Evolutionary conservation across 2,888 invertebrate species (phyloP).

Genomic region (Melinopterus prodromus): DNA sequence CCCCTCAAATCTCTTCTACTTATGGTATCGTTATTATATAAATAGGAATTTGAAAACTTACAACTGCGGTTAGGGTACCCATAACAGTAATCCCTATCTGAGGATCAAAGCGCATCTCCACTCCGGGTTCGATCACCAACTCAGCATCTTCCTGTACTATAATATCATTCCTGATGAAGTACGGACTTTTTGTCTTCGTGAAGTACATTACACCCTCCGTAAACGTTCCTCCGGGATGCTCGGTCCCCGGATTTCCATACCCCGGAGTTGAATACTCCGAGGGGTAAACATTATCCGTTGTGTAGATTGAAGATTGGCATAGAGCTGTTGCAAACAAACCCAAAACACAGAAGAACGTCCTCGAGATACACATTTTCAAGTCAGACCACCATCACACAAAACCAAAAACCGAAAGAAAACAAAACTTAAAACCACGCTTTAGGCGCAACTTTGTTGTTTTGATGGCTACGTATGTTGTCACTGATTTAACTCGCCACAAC

Average conservation of each 20-base stretch:
- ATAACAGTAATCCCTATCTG: conserved; percentile 93
- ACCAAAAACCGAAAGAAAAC: not conserved
- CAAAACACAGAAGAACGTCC: not conserved
- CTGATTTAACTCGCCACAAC: not conserved
- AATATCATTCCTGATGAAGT: conserved; percentile 80
- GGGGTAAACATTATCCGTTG: not conserved
- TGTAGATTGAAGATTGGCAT: not conserved
- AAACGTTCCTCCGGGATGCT: conserved; percentile 71
- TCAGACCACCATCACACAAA: not conserved
- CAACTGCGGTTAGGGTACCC: conserved; percentile 89
- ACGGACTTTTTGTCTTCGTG: conserved; percentile 73
- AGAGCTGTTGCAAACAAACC: not conserved
- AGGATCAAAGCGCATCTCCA: conserved; percentile 87
- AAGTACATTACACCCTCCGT: conserved; percentile 66
- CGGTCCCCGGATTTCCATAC: conserved; percentile 55
- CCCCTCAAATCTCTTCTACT: not conserved
- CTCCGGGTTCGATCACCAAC: conserved; percentile 89
- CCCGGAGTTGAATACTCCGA: not conserved
- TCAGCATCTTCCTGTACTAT: conserved; percentile 81
- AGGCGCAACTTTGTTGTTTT: not conserved
- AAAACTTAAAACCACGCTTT: no score
- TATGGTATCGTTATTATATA: no score
- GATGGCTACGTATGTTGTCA: conserved; percentile 10
- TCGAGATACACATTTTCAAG: not conserved
- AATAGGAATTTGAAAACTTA: conserved; percentile 63